phyloP scores from a whole-genome alignment of 1,140 invertebrate genomes.

The Homarus americanus region DNA sequence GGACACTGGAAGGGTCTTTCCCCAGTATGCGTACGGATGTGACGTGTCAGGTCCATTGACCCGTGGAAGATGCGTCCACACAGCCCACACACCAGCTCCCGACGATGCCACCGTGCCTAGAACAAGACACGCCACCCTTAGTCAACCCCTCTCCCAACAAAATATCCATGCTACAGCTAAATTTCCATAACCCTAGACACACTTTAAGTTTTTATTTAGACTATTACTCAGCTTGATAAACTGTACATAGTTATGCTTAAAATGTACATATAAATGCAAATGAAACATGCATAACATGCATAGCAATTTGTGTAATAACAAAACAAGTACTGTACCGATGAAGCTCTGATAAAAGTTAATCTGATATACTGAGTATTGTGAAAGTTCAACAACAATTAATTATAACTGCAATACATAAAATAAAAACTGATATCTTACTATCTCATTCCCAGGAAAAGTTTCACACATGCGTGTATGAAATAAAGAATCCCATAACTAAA shows the following conservation, averaged over 20 bases:
- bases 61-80: constrained; percentile 77
- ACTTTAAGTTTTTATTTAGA: not conserved
- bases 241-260: not conserved
- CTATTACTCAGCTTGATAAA: not conserved
- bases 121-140: constrained; percentile 49
- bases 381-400: too few relatives aligned
- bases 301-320: not conserved
- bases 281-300: constrained; percentile 5
- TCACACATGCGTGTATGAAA: too few relatives aligned
- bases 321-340: not conserved
- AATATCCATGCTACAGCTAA: not conserved
- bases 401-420: too few relatives aligned
- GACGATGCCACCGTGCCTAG: constrained; percentile 44
- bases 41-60: constrained; percentile 74
- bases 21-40: constrained; percentile 79
- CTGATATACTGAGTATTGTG: too few relatives aligned
- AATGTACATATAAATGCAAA: not conserved
- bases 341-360: not conserved
- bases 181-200: not conserved
- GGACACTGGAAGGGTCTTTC: constrained; percentile 79
- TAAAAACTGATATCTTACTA: too few relatives aligned
- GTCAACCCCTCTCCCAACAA: constrained; percentile 20
- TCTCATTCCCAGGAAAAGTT: too few relatives aligned
- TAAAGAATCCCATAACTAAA: too few relatives aligned
- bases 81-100: constrained; percentile 77